Percentiles rank a stretch among this genome's conserved stretches.
phyloP scores from a whole-genome alignment of 2,888 invertebrate species.

The Antheraea assamensis region DNA sequence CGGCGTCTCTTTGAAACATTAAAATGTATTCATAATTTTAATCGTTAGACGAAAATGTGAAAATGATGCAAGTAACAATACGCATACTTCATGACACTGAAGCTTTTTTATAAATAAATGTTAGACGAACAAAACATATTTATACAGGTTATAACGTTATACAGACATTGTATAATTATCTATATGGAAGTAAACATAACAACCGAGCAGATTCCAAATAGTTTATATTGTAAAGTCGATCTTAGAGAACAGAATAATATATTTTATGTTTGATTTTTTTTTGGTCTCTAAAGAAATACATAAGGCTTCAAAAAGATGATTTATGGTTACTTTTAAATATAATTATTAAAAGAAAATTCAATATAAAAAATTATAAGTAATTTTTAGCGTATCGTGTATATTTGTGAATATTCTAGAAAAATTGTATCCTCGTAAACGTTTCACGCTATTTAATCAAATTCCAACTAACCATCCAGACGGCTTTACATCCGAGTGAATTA shows the following conservation, averaged over 20 bases:
- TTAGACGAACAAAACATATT: neutral
- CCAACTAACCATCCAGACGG: constrained; percentile 36
- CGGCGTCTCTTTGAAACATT: neutral
- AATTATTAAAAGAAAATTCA: neutral
- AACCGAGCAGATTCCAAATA: neutral
- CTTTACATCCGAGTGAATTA: constrained; percentile 46
- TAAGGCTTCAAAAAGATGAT: neutral
- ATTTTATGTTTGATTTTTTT: neutral
- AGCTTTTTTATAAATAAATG: neutral
- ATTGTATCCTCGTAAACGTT: constrained; percentile 19
- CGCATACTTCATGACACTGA: neutral
- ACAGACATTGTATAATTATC: neutral
- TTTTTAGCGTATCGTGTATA: neutral
- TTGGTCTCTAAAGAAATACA: neutral
- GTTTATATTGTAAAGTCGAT: neutral
- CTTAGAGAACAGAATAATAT: neutral
- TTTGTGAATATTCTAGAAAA: constrained; percentile 22
- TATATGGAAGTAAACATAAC: neutral
- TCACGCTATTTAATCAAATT: constrained; percentile 25
- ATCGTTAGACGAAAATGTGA: neutral
- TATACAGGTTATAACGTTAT: neutral
- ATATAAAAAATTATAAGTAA: neutral
- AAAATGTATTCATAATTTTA: neutral
- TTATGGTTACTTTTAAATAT: neutral
- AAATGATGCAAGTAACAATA: neutral